These are phyloP conservation scores for Melolontha melolontha DNA, from an alignment of 2,888 invertebrate species.

Conservation along the genomic window DNA sequence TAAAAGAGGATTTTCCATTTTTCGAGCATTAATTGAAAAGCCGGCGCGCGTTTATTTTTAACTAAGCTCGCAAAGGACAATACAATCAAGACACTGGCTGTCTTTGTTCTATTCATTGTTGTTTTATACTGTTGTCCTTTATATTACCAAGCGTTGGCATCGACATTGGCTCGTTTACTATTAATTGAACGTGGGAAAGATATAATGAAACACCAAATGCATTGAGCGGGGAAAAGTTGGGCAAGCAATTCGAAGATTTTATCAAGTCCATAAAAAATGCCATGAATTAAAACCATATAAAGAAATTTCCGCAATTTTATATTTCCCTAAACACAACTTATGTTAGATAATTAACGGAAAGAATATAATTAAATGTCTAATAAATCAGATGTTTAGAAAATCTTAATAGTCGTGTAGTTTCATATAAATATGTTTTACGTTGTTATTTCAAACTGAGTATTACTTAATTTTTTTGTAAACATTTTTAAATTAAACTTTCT, in stretches of 20 bases:
- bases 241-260: slow-evolving; percentile 29
- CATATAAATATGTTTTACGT: no score
- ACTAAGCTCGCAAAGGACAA: slow-evolving; percentile 39
- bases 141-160: background rate
- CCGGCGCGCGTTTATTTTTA: slow-evolving; percentile 55
- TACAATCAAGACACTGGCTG: slow-evolving; percentile 27
- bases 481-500: background rate
- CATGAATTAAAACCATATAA: slow-evolving; percentile 8
- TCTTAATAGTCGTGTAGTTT: no score
- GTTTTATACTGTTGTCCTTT: slow-evolving; percentile 7
- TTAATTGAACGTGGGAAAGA: slow-evolving; percentile 31
- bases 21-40: slow-evolving; percentile 62
- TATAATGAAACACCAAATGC: slow-evolving; percentile 9
- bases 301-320: slow-evolving; percentile 18
- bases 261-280: slow-evolving; percentile 16
- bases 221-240: slow-evolving; percentile 28
- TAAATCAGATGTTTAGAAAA: background rate
- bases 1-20: slow-evolving; percentile 62
- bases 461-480: no score
- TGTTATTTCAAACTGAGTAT: no score
- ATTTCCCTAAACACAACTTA: slow-evolving; percentile 12
- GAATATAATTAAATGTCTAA: background rate
- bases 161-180: slow-evolving; percentile 18
- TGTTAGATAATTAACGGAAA: background rate
- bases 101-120: slow-evolving; percentile 6